Conservation (phyloP, 2,113 vertebrate genomes). For the Cricetomys ansorgei region DNA sequence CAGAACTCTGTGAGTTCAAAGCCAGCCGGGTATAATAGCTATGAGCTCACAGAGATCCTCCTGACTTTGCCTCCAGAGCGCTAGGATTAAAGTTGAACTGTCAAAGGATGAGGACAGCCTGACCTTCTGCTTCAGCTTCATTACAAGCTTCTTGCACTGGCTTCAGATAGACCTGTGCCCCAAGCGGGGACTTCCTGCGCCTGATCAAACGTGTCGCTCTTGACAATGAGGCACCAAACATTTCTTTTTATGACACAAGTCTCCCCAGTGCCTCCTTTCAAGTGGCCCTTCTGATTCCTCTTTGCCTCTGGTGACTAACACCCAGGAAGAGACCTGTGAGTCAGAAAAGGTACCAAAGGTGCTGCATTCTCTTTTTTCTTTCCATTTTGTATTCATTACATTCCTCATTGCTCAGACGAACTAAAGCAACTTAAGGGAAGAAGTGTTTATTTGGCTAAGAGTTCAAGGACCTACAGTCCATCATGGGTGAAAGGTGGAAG, state of each 20-base stretch:
- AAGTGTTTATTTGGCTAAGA: not conserved
- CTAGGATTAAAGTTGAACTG: not conserved
- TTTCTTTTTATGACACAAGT: not conserved
- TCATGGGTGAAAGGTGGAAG: not conserved
- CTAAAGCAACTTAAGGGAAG: not conserved
- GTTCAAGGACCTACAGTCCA: not conserved
- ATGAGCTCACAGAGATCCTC: not conserved
- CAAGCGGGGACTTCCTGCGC: not conserved
- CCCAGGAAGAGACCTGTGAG: not conserved
- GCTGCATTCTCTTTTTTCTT: not conserved
- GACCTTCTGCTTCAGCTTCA: not conserved
- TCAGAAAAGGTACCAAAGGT: not conserved
- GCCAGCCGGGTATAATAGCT: not conserved
- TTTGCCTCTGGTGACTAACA: not conserved
- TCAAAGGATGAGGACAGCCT: too few relatives aligned
- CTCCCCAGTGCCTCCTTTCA: not conserved
- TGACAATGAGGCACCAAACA: not conserved
- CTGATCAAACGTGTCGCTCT: not conserved
- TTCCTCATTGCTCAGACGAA: not conserved
- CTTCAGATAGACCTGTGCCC: not conserved
- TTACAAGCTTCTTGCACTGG: not conserved
- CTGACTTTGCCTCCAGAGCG: not conserved
- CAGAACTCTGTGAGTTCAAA: not conserved
- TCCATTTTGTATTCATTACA: not conserved
- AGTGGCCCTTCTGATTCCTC: not conserved